These are phyloP conservation scores for Potamilus streckersoni DNA, from an alignment of 1,140 invertebrate species.

Conservation along the genomic window DNA sequence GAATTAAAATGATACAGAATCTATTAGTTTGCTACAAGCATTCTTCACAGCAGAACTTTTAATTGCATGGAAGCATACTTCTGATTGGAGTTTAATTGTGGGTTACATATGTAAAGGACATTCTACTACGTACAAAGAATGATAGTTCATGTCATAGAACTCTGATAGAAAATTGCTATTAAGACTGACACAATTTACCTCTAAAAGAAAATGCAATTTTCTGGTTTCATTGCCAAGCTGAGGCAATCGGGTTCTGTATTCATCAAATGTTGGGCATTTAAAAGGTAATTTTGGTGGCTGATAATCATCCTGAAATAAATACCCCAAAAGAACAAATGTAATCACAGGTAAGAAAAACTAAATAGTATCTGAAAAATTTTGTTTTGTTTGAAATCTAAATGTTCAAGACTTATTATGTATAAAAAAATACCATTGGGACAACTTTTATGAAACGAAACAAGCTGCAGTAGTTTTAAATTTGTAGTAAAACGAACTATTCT, in stretches of 20 bases:
- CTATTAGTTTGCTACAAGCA: too few species aligned
- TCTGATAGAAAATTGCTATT: neutral
- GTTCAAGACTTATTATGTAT: neutral
- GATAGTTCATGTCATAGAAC: neutral
- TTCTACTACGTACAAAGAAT: neutral
- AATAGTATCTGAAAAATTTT: neutral
- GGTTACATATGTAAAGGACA: too few species aligned
- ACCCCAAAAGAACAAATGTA: neutral
- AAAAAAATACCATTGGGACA: neutral
- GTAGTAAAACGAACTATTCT: neutral
- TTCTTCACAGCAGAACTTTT: too few species aligned
- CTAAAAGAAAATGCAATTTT: conserved; percentile 51
- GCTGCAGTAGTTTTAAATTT: neutral
- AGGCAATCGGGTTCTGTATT: conserved; percentile 22
- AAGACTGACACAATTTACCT: conserved; percentile 26
- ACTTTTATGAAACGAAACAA: neutral
- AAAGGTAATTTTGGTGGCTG: conserved; percentile 46
- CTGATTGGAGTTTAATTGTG: too few species aligned
- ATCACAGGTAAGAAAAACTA: neutral
- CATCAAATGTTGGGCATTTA: conserved; percentile 31
- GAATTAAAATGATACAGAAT: too few species aligned
- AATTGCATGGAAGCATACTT: too few species aligned
- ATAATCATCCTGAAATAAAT: conserved; percentile 46
- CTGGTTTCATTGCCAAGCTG: conserved; percentile 47
- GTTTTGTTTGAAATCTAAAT: neutral